Evolutionary conservation across 2,113 vertebrate genomes (phyloP), one percentile per base, ranked within the genome.

Genomic region (Guaruba guarouba): DNA sequence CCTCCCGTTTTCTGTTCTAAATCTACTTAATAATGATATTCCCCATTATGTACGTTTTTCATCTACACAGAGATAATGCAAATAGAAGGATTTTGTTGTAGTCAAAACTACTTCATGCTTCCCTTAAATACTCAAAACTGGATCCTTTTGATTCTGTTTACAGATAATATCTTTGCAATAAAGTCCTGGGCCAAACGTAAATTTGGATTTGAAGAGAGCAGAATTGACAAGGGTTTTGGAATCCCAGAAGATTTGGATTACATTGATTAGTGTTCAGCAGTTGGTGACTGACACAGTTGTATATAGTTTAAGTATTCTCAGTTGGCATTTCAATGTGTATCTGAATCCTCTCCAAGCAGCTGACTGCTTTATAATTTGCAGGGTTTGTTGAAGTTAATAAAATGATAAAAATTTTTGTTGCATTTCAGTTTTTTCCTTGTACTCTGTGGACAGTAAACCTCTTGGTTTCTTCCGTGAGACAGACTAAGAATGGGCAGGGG

Each of bases 201-300:
- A 96, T 99, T 99, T 97, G 97, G 98, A 77, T 98, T 99, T 61
- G 99, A 99, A 97, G 98, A 99, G 93, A 98, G 97, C 94, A 98
- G 97, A 93, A 98, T 99, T 94, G 98, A 99, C 95, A 99, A 99
- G 98, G 99, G 98, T 52, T 99, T 99, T 96, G 99, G 99, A 96
- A 99, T 99, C 96, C 99, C 99, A 4, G 99, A 99, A 97, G 99
- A 99, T 95, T 98, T 99, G 92, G 99, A 99, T 97, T 99, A 99
- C 91, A 94, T 99, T 96, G 99, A 99, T 95, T 99, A 95, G 43
- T 20, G 7, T 82, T 90, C 19, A 18, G 15, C 88, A 84, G 61
- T 18, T 70, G 24, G 46, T 86, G 25, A 13, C 89, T 68, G 41
- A 81, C 54, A 75, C 37, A 29, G 55, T 54, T 97, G 94, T 96